These are phyloP conservation scores for Pogoniulus pusillus DNA, from an alignment of 2,797 vertebrate genomes.

Conservation along the genomic window DNA sequence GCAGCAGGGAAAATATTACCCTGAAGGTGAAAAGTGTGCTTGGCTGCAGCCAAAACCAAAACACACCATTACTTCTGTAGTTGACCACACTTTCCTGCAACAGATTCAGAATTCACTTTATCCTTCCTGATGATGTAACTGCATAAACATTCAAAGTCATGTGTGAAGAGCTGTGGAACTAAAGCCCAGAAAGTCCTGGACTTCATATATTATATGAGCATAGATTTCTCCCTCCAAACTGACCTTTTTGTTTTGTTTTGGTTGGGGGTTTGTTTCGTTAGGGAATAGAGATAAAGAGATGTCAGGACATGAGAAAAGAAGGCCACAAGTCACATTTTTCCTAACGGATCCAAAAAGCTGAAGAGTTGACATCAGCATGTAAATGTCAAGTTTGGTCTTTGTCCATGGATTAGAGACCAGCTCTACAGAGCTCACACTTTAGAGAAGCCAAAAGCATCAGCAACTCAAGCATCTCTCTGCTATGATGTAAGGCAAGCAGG, in stretches of 20 bases:
- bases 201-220: background rate
- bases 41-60: conserved; percentile 35
- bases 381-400: background rate
- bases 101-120: background rate
- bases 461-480: background rate
- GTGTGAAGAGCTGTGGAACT: background rate
- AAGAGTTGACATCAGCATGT: background rate
- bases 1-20: conserved; percentile 25
- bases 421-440: background rate
- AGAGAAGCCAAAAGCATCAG: background rate
- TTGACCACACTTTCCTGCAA: conserved; percentile 3
- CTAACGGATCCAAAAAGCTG: background rate
- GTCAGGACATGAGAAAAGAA: background rate
- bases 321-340: background rate
- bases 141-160: background rate
- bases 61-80: background rate
- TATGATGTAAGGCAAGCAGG: background rate
- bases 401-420: background rate
- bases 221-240: accelerated
- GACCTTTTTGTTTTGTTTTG: background rate
- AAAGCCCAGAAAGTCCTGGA: background rate
- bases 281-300: background rate
- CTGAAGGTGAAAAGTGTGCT: background rate
- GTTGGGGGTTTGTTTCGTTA: background rate
- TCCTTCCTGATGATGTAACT: background rate